These are phyloP conservation scores for Ophion slaviceki DNA, from an alignment of 2,888 invertebrate genomes.

Conservation along the genomic window DNA sequence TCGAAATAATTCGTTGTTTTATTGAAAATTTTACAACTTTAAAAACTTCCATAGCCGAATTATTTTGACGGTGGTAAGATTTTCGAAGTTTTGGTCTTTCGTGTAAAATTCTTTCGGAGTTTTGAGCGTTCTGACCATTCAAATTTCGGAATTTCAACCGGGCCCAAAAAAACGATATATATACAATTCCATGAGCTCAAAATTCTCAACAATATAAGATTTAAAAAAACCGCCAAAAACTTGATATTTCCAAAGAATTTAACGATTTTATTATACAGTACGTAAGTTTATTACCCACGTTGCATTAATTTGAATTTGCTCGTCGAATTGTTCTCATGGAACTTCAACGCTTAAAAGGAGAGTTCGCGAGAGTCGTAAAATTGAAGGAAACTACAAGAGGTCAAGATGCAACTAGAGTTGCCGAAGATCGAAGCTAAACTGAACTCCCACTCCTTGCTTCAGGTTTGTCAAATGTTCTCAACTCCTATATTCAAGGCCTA, in stretches of 20 bases:
- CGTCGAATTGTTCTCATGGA: background rate
- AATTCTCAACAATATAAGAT: no score
- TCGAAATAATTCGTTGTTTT: no score
- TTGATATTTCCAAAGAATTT: background rate
- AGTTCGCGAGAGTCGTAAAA: background rate
- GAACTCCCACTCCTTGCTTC: background rate
- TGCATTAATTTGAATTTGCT: background rate
- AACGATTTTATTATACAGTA: background rate
- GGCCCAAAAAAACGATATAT: no score
- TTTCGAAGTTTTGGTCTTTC: no score
- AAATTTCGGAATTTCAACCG: no score
- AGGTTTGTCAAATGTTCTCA: background rate
- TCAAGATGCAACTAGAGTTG: background rate
- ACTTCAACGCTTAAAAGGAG: background rate
- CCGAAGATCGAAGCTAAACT: slow-evolving; percentile 28
- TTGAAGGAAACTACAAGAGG: background rate
- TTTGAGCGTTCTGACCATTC: no score
- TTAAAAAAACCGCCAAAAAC: background rate
- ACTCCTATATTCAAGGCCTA: background rate
- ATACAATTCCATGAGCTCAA: no score
- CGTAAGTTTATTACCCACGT: slow-evolving; percentile 31
- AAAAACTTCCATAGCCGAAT: no score
- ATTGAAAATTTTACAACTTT: no score
- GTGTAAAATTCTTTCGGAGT: no score
- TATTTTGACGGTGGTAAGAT: no score